Conservation (phyloP, 2,113 vertebrate genomes). For the Leptodactylus fuscus region DNA sequence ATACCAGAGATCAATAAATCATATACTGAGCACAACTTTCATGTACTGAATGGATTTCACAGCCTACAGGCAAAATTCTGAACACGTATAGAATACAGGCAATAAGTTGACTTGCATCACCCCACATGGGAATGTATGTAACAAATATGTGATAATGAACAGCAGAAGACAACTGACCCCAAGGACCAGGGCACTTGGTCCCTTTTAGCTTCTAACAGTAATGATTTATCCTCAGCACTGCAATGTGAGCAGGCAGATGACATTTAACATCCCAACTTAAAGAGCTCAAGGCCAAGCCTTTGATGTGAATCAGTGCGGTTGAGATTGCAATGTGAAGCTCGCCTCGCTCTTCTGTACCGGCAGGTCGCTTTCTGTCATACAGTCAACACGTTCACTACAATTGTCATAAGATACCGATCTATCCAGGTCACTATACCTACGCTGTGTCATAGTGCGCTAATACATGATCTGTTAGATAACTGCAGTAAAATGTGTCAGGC, state of each 20-base stretch:
- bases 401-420: slow-evolving; percentile 53
- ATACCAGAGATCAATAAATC: no score
- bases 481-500: slow-evolving; percentile 24
- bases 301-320: slow-evolving; percentile 51
- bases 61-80: no score
- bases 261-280: slow-evolving; percentile 57
- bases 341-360: slow-evolving; percentile 32
- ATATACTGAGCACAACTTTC: background rate
- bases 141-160: no score
- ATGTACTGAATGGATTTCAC: no score
- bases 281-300: slow-evolving; percentile 52
- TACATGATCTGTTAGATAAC: slow-evolving; percentile 39
- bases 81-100: no score
- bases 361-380: slow-evolving; percentile 41
- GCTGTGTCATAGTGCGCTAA: slow-evolving; percentile 40
- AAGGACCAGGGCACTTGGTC: slow-evolving; percentile 38
- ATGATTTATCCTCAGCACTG: slow-evolving; percentile 48
- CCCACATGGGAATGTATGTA: no score
- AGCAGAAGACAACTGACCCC: slow-evolving; percentile 17
- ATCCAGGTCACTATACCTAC: slow-evolving; percentile 43
- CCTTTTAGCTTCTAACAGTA: slow-evolving; percentile 51
- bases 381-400: slow-evolving; percentile 45
- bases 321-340: slow-evolving; percentile 47
- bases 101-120: no score
- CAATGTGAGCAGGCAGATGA: slow-evolving; percentile 55